A percentile compares a stretch with the other conserved stretches of the same genome.
phyloP scores from a whole-genome alignment of 2,797 vertebrate genomes.

The Myotis pilosus region DNA sequence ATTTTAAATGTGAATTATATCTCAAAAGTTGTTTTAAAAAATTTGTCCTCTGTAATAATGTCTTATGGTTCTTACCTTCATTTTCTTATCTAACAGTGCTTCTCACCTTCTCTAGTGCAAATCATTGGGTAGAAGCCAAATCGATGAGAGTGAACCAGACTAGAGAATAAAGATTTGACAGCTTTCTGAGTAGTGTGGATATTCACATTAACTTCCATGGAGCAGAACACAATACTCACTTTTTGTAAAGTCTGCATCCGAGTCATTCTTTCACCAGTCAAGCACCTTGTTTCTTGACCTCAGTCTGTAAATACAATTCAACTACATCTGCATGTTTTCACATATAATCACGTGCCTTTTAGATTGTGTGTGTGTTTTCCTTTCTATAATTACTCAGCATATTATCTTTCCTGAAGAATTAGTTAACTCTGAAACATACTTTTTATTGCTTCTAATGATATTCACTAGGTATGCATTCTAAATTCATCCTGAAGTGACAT shows the following conservation, averaged over 20 bases:
- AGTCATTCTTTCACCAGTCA: not conserved
- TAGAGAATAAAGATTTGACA: not conserved
- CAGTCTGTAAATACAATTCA: not conserved
- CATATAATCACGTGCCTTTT: constrained; percentile 24
- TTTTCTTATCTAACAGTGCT: not conserved
- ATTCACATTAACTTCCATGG: not conserved
- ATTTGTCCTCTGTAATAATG: not conserved
- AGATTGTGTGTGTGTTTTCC: constrained; percentile 30
- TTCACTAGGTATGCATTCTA: constrained; percentile 21
- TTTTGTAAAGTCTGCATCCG: not conserved
- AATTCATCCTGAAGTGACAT: constrained; percentile 16
- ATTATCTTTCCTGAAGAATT: constrained; percentile 1
- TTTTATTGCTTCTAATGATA: constrained; percentile 44
- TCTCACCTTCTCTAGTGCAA: not conserved
- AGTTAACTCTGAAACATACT: constrained; percentile 21
- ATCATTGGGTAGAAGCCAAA: not conserved
- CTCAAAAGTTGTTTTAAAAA: not conserved
- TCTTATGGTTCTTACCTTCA: not conserved
- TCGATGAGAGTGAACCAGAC: not conserved
- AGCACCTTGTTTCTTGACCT: not conserved
- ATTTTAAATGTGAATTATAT: not conserved
- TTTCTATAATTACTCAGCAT: constrained; percentile 15
- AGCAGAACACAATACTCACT: not conserved
- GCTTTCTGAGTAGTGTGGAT: not conserved
- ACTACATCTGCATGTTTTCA: not conserved